phyloP scores from a whole-genome alignment of 2,888 invertebrate genomes.

The Exocentrus adspersus region DNA sequence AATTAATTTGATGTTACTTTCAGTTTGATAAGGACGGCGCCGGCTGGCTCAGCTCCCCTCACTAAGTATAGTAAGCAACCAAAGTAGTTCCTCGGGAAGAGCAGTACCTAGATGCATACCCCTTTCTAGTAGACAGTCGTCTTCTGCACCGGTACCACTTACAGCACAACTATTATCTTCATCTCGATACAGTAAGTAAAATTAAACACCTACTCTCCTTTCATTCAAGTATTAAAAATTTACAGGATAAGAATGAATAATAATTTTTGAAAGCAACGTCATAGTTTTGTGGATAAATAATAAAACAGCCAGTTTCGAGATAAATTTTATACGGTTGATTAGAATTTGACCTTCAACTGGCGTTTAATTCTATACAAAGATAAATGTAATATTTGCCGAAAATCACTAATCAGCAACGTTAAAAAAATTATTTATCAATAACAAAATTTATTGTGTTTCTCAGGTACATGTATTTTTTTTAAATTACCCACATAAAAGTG shows the following conservation, averaged over 20 bases:
- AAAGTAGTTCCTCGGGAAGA: constrained; percentile 55
- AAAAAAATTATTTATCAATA: too few species aligned
- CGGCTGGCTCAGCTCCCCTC: constrained; percentile 63
- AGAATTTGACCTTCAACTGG: background rate
- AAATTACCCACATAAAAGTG: too few species aligned
- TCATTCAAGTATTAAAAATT: background rate
- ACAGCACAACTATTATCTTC: constrained; percentile 73
- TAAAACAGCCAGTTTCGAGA: background rate
- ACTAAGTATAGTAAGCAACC: constrained; percentile 63
- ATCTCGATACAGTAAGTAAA: constrained; percentile 69
- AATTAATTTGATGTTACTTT: too few species aligned
- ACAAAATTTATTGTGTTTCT: too few species aligned
- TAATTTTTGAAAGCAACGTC: background rate
- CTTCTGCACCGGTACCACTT: constrained; percentile 73
- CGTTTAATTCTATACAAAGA: too few species aligned
- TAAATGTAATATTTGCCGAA: too few species aligned
- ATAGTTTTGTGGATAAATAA: background rate
- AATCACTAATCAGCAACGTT: too few species aligned
- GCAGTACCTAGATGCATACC: constrained; percentile 58
- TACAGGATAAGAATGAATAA: background rate
- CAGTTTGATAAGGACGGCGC: constrained; percentile 63
- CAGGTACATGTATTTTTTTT: too few species aligned
- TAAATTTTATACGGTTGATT: background rate
- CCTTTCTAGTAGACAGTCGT: constrained; percentile 65
- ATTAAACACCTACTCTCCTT: too few species aligned